Conservation (phyloP, 2,113 vertebrate species). For the Pseudorasbora parva region DNA sequence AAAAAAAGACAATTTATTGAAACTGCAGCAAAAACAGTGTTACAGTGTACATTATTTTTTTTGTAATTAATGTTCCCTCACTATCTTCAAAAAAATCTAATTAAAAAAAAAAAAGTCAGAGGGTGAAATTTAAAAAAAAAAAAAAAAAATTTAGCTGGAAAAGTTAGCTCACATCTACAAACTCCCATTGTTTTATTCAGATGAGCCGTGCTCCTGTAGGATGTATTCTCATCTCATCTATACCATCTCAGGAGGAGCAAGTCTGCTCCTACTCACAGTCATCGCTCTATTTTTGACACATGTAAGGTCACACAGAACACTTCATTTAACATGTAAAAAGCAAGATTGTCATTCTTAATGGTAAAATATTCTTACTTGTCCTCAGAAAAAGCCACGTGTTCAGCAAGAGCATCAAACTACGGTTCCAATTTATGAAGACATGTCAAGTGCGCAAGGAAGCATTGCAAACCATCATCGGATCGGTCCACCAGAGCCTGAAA, state of each 20-base stretch:
- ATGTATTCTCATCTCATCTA: constrained; percentile 61
- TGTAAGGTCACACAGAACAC: constrained; percentile 59
- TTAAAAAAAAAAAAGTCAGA: too few species aligned
- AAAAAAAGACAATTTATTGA: too few species aligned
- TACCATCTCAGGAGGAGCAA: constrained; percentile 57
- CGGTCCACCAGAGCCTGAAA: neutral
- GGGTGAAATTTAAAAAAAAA: too few species aligned
- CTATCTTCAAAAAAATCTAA: too few species aligned
- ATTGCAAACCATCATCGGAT: neutral
- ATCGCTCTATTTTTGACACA: constrained; percentile 44
- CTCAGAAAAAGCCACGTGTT: neutral
- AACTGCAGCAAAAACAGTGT: too few species aligned
- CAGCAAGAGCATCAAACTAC: neutral
- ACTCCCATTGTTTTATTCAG: constrained; percentile 44
- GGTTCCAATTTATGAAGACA: constrained; percentile 31
- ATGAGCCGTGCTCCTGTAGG: constrained; percentile 54
- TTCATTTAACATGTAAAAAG: neutral
- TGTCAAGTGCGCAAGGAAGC: neutral
- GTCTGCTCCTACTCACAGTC: constrained; percentile 54
- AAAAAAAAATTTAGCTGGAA: neutral
- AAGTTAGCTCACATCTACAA: neutral
- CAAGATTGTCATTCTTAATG: neutral
- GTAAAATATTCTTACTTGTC: neutral
- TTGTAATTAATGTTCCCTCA: too few species aligned
- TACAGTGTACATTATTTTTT: too few species aligned